Evolutionary conservation across 2,797 vertebrate genomes (phyloP), one percentile per base, ranked within the genome.

Genomic region (Ambastaia sidthimunki): DNA sequence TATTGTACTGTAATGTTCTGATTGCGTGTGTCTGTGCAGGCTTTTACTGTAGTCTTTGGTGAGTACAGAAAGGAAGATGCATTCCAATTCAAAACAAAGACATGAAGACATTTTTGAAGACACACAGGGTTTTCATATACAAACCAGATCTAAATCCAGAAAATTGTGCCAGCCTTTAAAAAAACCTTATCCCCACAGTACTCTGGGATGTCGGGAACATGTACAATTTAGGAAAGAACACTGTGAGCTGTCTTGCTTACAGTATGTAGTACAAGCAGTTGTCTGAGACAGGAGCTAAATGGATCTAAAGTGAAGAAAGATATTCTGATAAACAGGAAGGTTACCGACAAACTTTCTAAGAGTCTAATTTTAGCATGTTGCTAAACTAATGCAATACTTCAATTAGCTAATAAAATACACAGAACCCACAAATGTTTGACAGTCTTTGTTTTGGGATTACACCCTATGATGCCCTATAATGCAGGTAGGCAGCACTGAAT

Each of bases 41-140:
- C 90, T 89, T 93, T 93, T 91, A 90, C 92, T 91, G 92, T 88
- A 84, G 89, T 90, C 86, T 85, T 88, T 63, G 52, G 86, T 92
- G 89, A 92, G 90, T 89, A 89, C 88, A 90, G 91, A 93, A 90
- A 92, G 88, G 86, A 74, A 86, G 85, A 84, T 72, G 71, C 79
- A 83, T 85, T 87, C 81, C 81, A 88, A 86, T 91, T 52, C 52
- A 62, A 80, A 85, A 87, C 78, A 78, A 88, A 88, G 85, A 89
- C 88, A 88, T 82, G 84, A 83, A 89, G 86, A 88, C 82, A 15
- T 47, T 67, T 79, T 28, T 44, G 76, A 10, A 71, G 47, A 78
- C 74, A 80, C 50, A 83, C 18, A 60, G 13, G 67, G 70, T 89
- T 87, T 83, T 74, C 6, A 84, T 50, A 55, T 71, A 76, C 48